Evolutionary conservation across 35 echinoderm and acorn worm genomes (phyloP).

Genomic region (Lytechinus pictus): DNA sequence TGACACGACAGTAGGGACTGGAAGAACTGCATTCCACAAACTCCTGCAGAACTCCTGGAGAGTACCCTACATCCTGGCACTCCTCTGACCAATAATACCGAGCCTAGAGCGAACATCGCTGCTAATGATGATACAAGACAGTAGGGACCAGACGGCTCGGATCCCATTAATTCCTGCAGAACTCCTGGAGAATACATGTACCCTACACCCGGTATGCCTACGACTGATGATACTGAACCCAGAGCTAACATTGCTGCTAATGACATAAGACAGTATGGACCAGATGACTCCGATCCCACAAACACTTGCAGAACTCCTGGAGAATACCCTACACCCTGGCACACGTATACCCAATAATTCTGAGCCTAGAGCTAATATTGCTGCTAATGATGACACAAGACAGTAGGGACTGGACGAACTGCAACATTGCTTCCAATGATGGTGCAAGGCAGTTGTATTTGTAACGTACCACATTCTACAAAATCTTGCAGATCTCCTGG

Average conservation of each 20-base stretch:
- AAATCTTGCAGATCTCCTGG: neutral
- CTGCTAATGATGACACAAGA: neutral
- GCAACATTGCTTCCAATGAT: neutral
- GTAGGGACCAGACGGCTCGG: neutral
- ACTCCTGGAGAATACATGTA: neutral
- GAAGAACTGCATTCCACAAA: neutral
- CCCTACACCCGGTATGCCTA: constrained; percentile 24
- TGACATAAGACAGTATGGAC: neutral
- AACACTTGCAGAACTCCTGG: neutral
- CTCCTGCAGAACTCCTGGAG: neutral
- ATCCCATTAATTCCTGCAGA: neutral
- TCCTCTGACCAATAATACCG: neutral
- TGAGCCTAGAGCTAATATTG: neutral
- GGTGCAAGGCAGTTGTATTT: neutral
- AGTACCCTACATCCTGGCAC: constrained; percentile 23
- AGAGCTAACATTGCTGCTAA: neutral
- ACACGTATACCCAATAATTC: neutral
- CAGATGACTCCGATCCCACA: neutral
- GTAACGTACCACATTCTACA: neutral
- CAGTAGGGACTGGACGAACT: neutral
- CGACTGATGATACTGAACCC: neutral
- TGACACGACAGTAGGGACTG: neutral
- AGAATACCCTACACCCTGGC: constrained; percentile 4
- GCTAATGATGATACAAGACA: neutral
- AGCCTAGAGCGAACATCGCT: neutral